Base-by-base conservation (phyloP, 2,888 invertebrate species). In the Ernsta delagoae region DNA sequence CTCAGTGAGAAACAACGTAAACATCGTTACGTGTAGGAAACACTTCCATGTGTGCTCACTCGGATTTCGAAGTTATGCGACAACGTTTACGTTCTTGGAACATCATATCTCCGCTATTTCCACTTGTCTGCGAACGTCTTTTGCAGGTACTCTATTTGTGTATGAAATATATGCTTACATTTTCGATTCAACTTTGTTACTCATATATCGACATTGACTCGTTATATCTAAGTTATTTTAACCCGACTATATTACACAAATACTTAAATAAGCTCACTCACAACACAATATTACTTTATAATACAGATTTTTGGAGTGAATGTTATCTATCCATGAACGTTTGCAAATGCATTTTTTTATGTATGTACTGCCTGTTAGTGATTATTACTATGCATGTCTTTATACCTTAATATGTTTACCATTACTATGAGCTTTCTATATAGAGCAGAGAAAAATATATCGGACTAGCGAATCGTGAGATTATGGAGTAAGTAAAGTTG, bases 21-120 rank as follows among this genome's bases (percentile, higher is more conserved):
- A 63, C 69, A 63, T 69, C 63, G 59, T 69, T 69, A 63, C 54
- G 12, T 59, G 41, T 63, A 41, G 50, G n/a, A 59, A 62, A 60
- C 48, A 68, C 48, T 50, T 57, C 68, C 12, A 48, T 45, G 45
- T 53, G 63, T 59, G 57, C 59, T 48, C 45, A 24, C 62, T 68
- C 50, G 62, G 39, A 63, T 56, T 48, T 61, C 12, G 63, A 63
- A 69, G 69, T 69, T 69, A 36, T 56, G 69, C 50, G 63, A 69
- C 48, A 60, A 62, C 63, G 63, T 59, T 63, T 69, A 12, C 63
- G 50, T 63, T 69, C 62, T 63, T 69, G 63, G 59, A 69, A 63
- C 50, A 59, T 68, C 62, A 62, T 68, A 61, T 48, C 57, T 68
- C 48, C 57, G 60, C 43, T 39, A 39, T 39, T 68, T 57, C 68